Base-by-base conservation (phyloP, 2,888 invertebrate genomes). In the Epinotia nisella region DNA sequence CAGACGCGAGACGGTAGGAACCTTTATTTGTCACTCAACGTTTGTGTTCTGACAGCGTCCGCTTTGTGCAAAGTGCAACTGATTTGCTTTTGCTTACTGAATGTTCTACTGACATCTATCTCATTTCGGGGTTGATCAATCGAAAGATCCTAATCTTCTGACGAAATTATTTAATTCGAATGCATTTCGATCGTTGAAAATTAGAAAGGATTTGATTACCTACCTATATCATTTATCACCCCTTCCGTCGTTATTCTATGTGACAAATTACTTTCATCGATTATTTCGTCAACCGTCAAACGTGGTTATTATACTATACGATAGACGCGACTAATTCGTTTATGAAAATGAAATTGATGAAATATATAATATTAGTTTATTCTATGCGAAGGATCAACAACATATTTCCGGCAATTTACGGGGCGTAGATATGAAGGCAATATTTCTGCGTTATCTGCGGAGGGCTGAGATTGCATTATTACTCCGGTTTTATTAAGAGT, bases 381-480 rank as follows among this genome's bases (percentile, higher is more conserved):
- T 84, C 84, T 81, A 79, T 79, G 83, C 78, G 83, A 82, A 81
- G 84, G 83, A 85, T 87, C 83, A 83, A 86, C 82, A 84, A 86
- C 80, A 86, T 88, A 87, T 86, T 88, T 83, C 84, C 86, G 80
- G 81, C 85, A 88, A 88, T 88, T 87, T 89, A 87, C 83, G 78
- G 84, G 82, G 83, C 84, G 79, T 82, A 78, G 85, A 87, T 88
- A 88, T 85, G 86, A 84, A 80, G 84, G 89, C 85, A 87, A 91
- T 91, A 90, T 87, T 84, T 90, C 81, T 82, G 74, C 84, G 80
- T 83, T 89, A 87, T 89, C 88, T 85, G 76, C 75, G 82, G 82
- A 85, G 85, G 86, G 87, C 84, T 81, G 85, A 87, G 88, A 90
- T 89, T 90, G 87, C 83, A 86, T 83, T 86, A 85, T 86, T 85